Base-by-base conservation (phyloP, 2,113 vertebrate species). In the Sardina pilchardus region DNA sequence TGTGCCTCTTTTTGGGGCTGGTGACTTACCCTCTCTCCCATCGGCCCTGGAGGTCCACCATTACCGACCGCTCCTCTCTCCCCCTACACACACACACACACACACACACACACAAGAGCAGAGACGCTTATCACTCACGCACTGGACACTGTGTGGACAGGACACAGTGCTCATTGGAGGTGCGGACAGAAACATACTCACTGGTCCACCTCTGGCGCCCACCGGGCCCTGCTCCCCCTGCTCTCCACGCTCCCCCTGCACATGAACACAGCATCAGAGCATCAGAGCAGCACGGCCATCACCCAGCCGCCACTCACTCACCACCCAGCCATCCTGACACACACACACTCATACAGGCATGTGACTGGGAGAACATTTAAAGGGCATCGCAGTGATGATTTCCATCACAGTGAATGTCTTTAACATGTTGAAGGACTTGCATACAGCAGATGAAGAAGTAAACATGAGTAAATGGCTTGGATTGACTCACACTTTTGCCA, bases 231-330 rank as follows among this genome's bases (percentile, higher is more conserved):
- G 93, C 92, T 96, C 97, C 75, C 98, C 98, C 85, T 97, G 96
- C 14, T 96, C 96, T 0, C 98, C 98, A 78, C 93, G 96, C 67
- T 96, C 96, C 26, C 98, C 98, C 98, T 99, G 89, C 87, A 92
- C 91, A 86, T 63, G 63, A 26, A 83, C 56, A 26, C 12, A 78
- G 14, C 67, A 84, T 50, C 39, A 36, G 34, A 48, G 24, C n/a
- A n/a, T n/a, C n/a, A n/a, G n/a, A n/a, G n/a, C 24, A 4, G 44
- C 24, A 6, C 44, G 12, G 0, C 3, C 0, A 36, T 47, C 45
- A 47, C 19, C n/a, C 63, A 75, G 26, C 30, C 26, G 21, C 21
- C 16, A 71, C 7, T n/a, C 12, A 14, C 4, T 12, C 30, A 53
- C 53, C 24, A 48, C 12, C 10, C 56, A 6, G 56, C 84, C 10